These are phyloP conservation scores for Phyllostomus hastatus DNA, from an alignment of 2,113 vertebrate genomes.

Conservation along the genomic window DNA sequence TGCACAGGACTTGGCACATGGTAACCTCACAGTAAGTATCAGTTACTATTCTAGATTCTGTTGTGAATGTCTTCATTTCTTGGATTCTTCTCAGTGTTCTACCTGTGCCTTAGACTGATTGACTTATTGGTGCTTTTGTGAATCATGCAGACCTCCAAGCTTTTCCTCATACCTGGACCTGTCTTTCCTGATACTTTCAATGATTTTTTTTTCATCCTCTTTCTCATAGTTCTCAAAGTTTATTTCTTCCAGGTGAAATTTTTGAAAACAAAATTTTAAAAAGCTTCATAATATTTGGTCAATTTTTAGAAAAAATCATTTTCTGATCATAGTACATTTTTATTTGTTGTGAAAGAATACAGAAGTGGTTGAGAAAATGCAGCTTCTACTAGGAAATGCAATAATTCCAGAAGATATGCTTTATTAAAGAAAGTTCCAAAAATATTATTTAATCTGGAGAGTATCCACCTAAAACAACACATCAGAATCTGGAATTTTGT, in stretches of 20 bases:
- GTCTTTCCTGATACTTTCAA: not conserved
- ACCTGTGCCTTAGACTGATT: not conserved
- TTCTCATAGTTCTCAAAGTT: not conserved
- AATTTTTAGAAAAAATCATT: not conserved
- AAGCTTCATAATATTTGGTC: not conserved
- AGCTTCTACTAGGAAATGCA: not conserved
- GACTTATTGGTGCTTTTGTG: not conserved
- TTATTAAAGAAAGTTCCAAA: not conserved
- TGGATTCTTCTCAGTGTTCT: not conserved
- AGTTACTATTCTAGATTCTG: not conserved
- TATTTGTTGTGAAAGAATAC: not conserved
- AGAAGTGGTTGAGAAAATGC: not conserved
- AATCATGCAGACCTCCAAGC: not conserved
- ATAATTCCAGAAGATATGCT: not conserved
- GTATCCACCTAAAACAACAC: not conserved
- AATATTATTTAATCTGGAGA: not conserved
- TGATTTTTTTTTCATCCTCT: not conserved
- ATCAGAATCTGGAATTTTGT: not conserved
- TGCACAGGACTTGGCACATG: not conserved
- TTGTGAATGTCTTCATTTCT: not conserved
- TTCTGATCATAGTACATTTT: constrained; percentile 7
- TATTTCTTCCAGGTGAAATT: not conserved
- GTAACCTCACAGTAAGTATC: not conserved
- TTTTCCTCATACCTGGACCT: not conserved
- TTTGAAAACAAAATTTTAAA: not conserved